These are phyloP conservation scores for Nysson spinosus DNA, from an alignment of 2,888 invertebrate genomes.

Conservation along the genomic window DNA sequence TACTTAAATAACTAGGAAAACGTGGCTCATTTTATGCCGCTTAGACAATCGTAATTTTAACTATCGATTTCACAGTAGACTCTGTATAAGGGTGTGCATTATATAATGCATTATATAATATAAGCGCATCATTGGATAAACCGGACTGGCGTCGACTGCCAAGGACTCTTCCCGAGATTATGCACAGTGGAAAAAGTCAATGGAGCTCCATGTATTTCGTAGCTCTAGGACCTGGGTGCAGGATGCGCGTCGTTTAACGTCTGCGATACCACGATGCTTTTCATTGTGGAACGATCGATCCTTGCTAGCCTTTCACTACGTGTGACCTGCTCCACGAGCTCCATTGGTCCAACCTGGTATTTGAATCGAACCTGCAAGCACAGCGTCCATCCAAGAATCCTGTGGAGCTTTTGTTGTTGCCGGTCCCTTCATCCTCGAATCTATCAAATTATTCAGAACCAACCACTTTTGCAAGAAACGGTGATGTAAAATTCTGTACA, in stretches of 20 bases:
- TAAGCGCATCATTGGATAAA: conserved; percentile 43
- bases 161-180: conserved; percentile 42
- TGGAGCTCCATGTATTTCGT: conserved; percentile 43
- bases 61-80: conserved; percentile 23
- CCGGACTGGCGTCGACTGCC: conserved; percentile 50
- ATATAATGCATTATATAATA: too few species aligned
- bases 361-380: conserved; percentile 24
- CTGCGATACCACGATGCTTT: conserved; percentile 41
- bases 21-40: too few species aligned
- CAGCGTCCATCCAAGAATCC: conserved; percentile 5
- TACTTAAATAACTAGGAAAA: too few species aligned
- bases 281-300: conserved; percentile 39
- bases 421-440: neutral
- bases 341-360: conserved; percentile 19
- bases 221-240: conserved; percentile 30
- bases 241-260: conserved; percentile 40
- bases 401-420: neutral
- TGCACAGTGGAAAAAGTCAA: conserved; percentile 44
- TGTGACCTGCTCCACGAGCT: neutral
- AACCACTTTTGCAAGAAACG: too few species aligned
- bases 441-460: neutral
- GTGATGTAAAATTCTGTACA: too few species aligned
- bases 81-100: conserved; percentile 30
- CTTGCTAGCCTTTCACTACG: conserved; percentile 3
- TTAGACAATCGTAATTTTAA: conserved; percentile 21